Evolutionary conservation across 2,888 invertebrate species (phyloP), one percentile per base, ranked within the genome.

Genomic region (Torymus aiolomorphi): DNA sequence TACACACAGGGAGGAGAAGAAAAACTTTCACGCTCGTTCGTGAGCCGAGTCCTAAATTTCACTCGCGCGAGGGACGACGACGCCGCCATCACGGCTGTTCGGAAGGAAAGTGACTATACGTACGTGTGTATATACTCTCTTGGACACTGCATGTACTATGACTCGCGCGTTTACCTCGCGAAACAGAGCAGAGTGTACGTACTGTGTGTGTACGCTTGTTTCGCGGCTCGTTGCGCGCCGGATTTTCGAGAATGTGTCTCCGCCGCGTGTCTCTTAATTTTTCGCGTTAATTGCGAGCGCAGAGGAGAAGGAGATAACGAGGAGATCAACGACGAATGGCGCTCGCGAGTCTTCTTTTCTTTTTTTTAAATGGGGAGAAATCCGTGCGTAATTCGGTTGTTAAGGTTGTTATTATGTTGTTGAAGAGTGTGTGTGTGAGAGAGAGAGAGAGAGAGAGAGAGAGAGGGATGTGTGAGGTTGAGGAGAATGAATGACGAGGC

Each of bases 141-240:
- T 5, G 42, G 42, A 42, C 42, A 42, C 42, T 42, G n/a, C n/a
- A 42, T 42, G 8, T 42, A 42, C 42, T 10, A 42, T 8, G 2
- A 42, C 42, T 42, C 42, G 8, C 8, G 42, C 42, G 80, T 85
- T 87, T 87, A 87, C 84, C 81, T 76, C 66, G 85, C 82, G 83
- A 88, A 88, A 87, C 88, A 88, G 88, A 88, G 87, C 87, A 85
- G 83, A 83, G 12, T 72, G 20, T 62, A 11, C n/a, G 52, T 20
- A 24, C 16, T 52, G 56, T 24, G 31, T 24, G 1, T 5, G 42
- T 52, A 11, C 12, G 14, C 14, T 61, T 67, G 49, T 57, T 80
- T 76, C 66, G 31, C 67, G 72, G 72, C 54, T 72, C 67, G 80
- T 13, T 81, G 73, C 49, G 8, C n/a, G 12, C 8, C 10, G 57